phyloP scores from a whole-genome alignment of 2,888 invertebrate species.

The Phaonia tiefii region DNA sequence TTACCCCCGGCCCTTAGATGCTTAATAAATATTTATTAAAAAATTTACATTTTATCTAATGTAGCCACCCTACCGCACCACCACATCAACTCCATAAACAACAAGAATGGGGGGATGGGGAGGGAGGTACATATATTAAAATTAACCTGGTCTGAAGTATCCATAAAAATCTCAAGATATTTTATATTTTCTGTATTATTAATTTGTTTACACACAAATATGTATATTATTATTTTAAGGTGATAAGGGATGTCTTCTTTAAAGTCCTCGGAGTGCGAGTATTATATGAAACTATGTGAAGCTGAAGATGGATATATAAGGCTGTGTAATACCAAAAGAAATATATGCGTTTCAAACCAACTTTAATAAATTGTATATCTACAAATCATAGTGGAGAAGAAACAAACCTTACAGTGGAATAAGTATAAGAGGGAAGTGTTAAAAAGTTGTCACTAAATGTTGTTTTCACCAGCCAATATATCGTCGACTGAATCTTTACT shows the following conservation, averaged over 20 bases:
- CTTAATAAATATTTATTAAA: conserved; percentile 41
- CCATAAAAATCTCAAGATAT: conserved; percentile 16
- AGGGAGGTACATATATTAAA: conserved; percentile 5
- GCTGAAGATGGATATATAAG: too few relatives aligned
- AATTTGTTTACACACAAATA: conserved; percentile 26
- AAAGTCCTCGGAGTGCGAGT: too few relatives aligned
- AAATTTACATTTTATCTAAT: conserved; percentile 34
- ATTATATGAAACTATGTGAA: too few relatives aligned
- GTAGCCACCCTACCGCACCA: neutral
- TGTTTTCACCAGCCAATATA: too few relatives aligned
- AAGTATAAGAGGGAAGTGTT: too few relatives aligned
- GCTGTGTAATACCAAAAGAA: too few relatives aligned
- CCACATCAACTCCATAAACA: neutral
- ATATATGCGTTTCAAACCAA: too few relatives aligned
- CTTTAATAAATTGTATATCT: too few relatives aligned
- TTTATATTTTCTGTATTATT: conserved; percentile 20
- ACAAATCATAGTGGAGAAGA: too few relatives aligned
- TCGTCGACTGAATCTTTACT: too few relatives aligned
- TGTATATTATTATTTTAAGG: conserved; percentile 26
- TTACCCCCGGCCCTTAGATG: neutral
- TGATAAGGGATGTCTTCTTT: conserved; percentile 17
- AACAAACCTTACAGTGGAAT: too few relatives aligned
- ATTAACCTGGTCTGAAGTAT: conserved; percentile 1
- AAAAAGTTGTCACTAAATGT: too few relatives aligned
- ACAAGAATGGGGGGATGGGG: neutral